phyloP scores from a whole-genome alignment of 2,888 invertebrate genomes.

The Ennomos fuscantarius region DNA sequence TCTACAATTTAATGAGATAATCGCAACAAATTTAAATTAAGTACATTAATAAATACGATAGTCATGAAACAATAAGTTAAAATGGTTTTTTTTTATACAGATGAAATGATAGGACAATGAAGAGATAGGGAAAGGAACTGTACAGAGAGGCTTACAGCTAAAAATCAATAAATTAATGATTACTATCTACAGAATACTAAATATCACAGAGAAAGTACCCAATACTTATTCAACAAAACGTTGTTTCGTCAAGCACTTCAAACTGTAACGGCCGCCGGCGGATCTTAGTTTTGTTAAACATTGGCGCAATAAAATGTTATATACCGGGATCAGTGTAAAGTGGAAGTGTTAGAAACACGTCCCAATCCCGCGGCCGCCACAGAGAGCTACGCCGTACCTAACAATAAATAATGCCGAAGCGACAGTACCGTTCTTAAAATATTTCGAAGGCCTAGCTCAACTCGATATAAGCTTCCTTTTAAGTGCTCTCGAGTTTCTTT shows the following conservation, averaged over 20 bases:
- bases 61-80: conserved; percentile 54
- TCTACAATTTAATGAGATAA: conserved; percentile 45
- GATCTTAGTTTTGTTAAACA: conserved; percentile 24
- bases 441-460: conserved; percentile 42
- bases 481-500: conserved; percentile 51
- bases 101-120: conserved; percentile 47
- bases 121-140: conserved; percentile 64
- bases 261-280: conserved; percentile 42
- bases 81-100: conserved; percentile 40
- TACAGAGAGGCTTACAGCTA: conserved; percentile 69
- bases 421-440: conserved; percentile 48
- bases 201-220: conserved; percentile 85
- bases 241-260: conserved; percentile 76
- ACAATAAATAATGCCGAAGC: conserved; percentile 56
- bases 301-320: conserved; percentile 25
- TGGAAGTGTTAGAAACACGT: conserved; percentile 31
- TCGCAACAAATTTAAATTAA: conserved; percentile 45
- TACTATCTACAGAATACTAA: conserved; percentile 80
- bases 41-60: conserved; percentile 60
- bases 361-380: conserved; percentile 45
- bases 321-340: conserved; percentile 27
- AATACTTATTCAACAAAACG: conserved; percentile 80
- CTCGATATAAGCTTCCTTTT: conserved; percentile 34
- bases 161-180: conserved; percentile 77
- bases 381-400: conserved; percentile 54